Evolutionary conservation across 2,113 vertebrate genomes (phyloP), one percentile per base, ranked within the genome.

Genomic region (Eclectus roratus): DNA sequence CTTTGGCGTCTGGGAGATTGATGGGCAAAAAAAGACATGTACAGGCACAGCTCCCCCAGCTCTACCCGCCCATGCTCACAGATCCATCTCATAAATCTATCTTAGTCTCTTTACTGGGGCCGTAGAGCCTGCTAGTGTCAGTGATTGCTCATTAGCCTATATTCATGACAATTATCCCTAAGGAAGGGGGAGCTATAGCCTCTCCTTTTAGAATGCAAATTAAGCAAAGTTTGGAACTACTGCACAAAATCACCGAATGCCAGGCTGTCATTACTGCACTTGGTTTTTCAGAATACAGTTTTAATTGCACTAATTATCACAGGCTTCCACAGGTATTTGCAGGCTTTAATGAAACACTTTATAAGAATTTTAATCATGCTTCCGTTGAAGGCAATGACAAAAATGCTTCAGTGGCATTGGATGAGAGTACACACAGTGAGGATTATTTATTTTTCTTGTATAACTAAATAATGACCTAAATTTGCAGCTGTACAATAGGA

Each of bases 261-360:
- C 85, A 80, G 71, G 20, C 53, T 89, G 68, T 91, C 71, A 55
- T 91, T 95, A 91, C 44, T 49, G 83, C 20, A 11, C 20, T 52
- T 55, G 44, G 6, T 60, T 91, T 94, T 92, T 71, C 65, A 91
- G 86, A 94, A 89, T 65, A 28, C 55, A 33, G 7, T 72, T 92
- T 95, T 86, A 91, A 94, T 91, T 95, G 91, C 92, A 81, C 91
- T 70, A 94, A 91, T 92, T 95, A 81, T 71, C 80, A 84, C 73
- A 91, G 69, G 49, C 35, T 88, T 92, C 91, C 84, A 89, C 72
- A 94, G 83, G 94, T 96, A 91, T 92, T 92, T 89, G 74, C 61
- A 81, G 69, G 35, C 65, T 91, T 84, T 86, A 91, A 87, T 28
- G 25, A 84, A 79, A 76, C 11, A 13, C 55, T 92, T 86, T 77